These are phyloP conservation scores for Caenorhabditis angaria DNA, from an alignment of 2,888 invertebrate species.

Conservation along the genomic window DNA sequence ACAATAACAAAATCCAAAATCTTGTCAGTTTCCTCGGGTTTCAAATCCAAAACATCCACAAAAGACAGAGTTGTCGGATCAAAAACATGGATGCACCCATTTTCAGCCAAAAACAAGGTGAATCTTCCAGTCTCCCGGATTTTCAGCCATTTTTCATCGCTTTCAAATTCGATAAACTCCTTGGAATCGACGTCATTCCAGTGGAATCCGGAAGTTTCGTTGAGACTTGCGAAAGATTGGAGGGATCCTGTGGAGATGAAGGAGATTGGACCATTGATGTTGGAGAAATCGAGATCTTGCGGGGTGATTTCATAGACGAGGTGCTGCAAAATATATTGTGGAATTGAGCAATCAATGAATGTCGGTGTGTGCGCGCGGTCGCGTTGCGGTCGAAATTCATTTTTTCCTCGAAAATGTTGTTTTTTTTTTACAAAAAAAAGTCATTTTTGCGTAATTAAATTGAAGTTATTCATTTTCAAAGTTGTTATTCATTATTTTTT, in stretches of 20 bases:
- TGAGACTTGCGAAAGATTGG: conserved; percentile 16
- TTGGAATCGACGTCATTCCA: conserved; percentile 16
- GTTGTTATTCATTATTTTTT: no score
- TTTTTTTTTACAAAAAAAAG: no score
- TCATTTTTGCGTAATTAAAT: no score
- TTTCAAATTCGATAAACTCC: conserved; percentile 16
- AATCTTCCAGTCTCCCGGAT: conserved; percentile 32
- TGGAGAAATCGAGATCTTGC: not conserved
- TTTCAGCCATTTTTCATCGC: conserved; percentile 15
- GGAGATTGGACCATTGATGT: not conserved
- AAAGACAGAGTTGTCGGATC: conserved; percentile 22
- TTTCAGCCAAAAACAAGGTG: conserved; percentile 15
- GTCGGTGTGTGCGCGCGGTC: no score
- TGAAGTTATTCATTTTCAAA: no score
- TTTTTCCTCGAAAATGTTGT: not conserved
- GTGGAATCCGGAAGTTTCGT: conserved; percentile 8
- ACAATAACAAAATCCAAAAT: conserved; percentile 36
- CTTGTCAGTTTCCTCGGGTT: conserved; percentile 8
- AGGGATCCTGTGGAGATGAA: conserved; percentile 18
- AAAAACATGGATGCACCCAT: conserved; percentile 31
- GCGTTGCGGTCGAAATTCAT: no score
- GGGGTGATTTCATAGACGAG: not conserved
- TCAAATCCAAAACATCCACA: conserved; percentile 24
- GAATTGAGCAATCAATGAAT: not conserved
- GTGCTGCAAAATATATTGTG: not conserved